phyloP scores from a whole-genome alignment of 2,797 vertebrate species.

The Xiphophorus birchmanni region DNA sequence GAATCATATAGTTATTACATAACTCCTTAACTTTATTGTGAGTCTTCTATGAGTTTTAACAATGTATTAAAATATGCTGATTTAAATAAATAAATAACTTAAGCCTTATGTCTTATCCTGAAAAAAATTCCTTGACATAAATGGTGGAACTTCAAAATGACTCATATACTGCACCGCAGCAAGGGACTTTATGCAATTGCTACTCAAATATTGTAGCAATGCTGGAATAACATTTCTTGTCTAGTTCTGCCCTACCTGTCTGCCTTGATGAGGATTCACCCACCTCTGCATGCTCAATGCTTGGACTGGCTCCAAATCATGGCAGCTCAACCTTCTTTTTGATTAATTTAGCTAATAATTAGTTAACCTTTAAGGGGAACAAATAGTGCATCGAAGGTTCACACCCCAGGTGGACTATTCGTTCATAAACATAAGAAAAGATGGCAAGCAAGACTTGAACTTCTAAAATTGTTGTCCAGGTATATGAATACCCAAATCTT shows the following conservation, averaged over 20 bases:
- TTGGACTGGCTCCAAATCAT: not conserved
- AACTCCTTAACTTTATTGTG: not conserved
- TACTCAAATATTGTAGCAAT: not conserved
- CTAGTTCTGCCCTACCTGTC: not conserved
- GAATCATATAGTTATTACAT: not conserved
- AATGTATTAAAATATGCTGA: not conserved
- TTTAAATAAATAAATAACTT: not conserved
- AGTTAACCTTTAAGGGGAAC: not conserved
- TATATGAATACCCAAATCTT: not conserved
- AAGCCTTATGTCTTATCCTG: not conserved
- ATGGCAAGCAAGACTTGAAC: not conserved
- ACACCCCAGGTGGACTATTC: not conserved
- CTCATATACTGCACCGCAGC: no score
- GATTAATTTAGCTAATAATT: not conserved
- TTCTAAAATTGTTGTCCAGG: not conserved
- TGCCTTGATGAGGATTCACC: not conserved
- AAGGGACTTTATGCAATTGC: no score
- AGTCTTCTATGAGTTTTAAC: not conserved
- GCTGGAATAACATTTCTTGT: not conserved
- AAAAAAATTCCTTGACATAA: not conserved
- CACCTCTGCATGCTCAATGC: not conserved
- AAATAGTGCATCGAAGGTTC: not conserved
- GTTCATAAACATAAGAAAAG: not conserved
- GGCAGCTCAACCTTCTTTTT: not conserved
- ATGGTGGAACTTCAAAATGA: not conserved